Conservation (phyloP, 37 sponge, comb jelly and placozoan species). For the Geodia barretti region DNA sequence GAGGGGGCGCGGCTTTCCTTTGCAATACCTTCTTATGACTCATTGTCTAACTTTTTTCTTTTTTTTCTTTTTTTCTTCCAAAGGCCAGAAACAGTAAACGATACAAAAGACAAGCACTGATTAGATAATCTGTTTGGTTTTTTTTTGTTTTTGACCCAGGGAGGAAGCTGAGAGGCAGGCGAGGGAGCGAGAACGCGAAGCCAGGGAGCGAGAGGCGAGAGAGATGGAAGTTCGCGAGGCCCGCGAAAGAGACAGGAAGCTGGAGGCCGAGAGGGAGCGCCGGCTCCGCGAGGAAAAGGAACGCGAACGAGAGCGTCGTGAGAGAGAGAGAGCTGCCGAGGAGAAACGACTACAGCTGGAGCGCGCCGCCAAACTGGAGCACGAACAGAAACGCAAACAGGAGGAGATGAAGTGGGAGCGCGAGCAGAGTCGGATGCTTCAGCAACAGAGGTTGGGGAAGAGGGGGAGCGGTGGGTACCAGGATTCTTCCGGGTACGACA, state of each 20-base stretch:
- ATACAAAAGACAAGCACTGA: too few relatives aligned
- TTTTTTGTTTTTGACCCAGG: not conserved
- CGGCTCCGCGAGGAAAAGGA: constrained; percentile 37
- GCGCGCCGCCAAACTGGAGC: not conserved
- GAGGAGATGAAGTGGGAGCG: constrained; percentile 13
- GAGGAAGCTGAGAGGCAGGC: constrained; percentile 19
- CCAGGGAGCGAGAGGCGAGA: not conserved
- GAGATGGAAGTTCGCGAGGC: not conserved
- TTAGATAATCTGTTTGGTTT: not conserved
- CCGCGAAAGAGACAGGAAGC: not conserved
- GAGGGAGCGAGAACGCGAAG: not conserved
- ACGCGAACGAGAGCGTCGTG: not conserved
- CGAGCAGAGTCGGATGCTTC: constrained; percentile 7
- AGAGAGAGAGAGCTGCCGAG: not conserved
- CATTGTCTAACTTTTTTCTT: too few relatives aligned
- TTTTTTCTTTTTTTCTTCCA: too few relatives aligned
- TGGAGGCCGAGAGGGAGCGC: constrained; percentile 4
- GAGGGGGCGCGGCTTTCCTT: too few relatives aligned
- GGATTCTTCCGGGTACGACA: not conserved
- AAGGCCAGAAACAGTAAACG: too few relatives aligned
- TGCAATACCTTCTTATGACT: too few relatives aligned
- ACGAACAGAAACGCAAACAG: constrained; percentile 7
- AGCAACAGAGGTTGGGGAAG: constrained; percentile 31
- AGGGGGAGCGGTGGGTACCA: constrained; percentile 15
- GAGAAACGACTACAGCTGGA: not conserved